Evolutionary conservation across 2,113 vertebrate genomes (phyloP), one percentile per base, ranked within the genome.

Genomic region (Oreochromis aureus): DNA sequence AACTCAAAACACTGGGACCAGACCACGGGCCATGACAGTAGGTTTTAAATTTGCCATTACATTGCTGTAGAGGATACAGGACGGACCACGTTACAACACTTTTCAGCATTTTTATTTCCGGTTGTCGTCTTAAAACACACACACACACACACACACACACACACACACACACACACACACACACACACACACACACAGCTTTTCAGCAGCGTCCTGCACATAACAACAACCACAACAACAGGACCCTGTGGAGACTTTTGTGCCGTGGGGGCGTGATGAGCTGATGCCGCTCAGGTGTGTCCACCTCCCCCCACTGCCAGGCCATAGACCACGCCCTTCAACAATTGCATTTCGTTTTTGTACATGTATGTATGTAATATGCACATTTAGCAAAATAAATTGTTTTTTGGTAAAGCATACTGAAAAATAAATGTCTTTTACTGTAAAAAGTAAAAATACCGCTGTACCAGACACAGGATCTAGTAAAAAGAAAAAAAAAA

Each of bases 81-180:
- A 34, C 0, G 16, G 58, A 1, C 59, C 18, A 36, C 2, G 1
- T 59, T 59, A 32, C 58, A 58, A 12, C 55, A 58, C 22, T 0
- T 61, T 59, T 61, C 15, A 63, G 18, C 0, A 63, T n/a, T 36
- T 63, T 34, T 63, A 63, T 34, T 63, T 11, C 5, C 0, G 59
- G 5, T 61, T 61, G 3, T 10, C 58, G 10, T 34, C 9, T 0
- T 61, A 61, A 19, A 6, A 34, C 32, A 34, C 32, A 34, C 32
- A 34, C 6, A 34, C 41, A 46, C 13, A 34, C 10, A 63, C 24
- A 24, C 24, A 24, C 24, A 24, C 24, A 24, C 24, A 24, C 24
- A 24, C 24, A 6, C 32, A 1, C 32, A 32, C 30, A 32, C 30
- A 6, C 30, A 32, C 30, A 8, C 34, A 8, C 34, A 36, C 34